Evolutionary conservation across 53 echinoderm and acorn worm genomes (phyloP), one percentile per base, ranked within the genome.

Genomic region (Antedon mediterranea): DNA sequence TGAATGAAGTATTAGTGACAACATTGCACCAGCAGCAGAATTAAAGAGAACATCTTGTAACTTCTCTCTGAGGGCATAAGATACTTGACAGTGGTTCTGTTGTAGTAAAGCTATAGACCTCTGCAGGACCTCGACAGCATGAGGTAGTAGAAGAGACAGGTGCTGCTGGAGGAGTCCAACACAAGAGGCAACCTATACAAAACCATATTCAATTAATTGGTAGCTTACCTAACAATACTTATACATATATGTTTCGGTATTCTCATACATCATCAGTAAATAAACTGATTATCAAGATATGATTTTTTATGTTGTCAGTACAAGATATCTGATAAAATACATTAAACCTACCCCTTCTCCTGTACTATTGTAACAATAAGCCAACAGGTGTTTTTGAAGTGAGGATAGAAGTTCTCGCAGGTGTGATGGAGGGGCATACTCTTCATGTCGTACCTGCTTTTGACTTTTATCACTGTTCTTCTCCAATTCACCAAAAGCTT

Each of bases 401-500:
- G 97, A 97, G 18, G 97, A 92, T 15, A 97, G 78, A 26, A 97
- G 75, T 74, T 97, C 97, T 32, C 91, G 72, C 0, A 97, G 97
- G 31, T 97, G 89, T 4, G 97, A 92, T 0, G 97, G 97, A 0
- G 97, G 97, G 3, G 97, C 97, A 0, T 89, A 89, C 28, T 97
- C 97, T 57, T 97, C 97, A 74, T 90, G 87, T 4, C 89, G 83
- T 44, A 97, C 85, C 20, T 89, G 84, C 33, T 85, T 89, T 75
- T 89, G 97, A 7, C 83, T 89, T 78, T 97, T 97, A 74, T 97
- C 97, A 76, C 97, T 97, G 77, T 97, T 97, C 84, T 97, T 97
- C 82, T 97, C 97, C 14, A 97, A 80, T 77, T 97, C 97, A 34
- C 92, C 92, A 80, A 97, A 97, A 30, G 97, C 92, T 97, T 97